Base-by-base conservation (phyloP, 2,113 vertebrate genomes). In the Miniopterus natalensis region DNA sequence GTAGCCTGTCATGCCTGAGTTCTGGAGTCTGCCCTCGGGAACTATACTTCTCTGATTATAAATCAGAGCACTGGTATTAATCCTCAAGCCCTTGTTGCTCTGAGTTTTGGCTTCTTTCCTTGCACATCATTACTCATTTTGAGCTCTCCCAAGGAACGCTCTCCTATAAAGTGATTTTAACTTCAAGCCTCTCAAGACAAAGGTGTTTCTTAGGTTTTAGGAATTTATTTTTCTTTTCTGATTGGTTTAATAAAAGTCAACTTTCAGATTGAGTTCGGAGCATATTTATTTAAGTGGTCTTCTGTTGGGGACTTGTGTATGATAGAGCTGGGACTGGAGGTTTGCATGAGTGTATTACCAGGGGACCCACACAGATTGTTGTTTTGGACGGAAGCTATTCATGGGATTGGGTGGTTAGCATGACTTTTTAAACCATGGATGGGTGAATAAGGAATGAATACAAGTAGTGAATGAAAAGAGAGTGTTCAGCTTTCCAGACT, bases 171-270 rank as follows among this genome's bases (percentile, higher is more conserved):
- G 77, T 59, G 77, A 90, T 90, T 84, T 95, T 93, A 36, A 95
- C 51, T 95, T 88, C 36, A n/a, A 88, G 71, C 47, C 29, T 96
- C 45, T 94, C 66, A 92, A 79, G 66, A 94, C 13, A 92, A 92
- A 78, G n/a, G 8, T 63, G 12, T 91, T 92, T 55, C 59, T 40
- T 89, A 65, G 78, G 31, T 75, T 95, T 95, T 71, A 92, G 65
- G 70, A 89, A 83, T 92, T 94, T 92, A 85, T 78, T 97, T 71
- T 75, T 94, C 68, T 66, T 90, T 74, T 88, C 21, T 42, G 45
- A 25, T 90, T 94, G 51, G 42, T 84, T 93, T 95, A 90, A 68
- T 92, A 96, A 95, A 97, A 94, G 74, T 74, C 90, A 83, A 40
- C 84, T 42, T 73, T 55, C 31, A 71, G 29, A 29, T 9, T 7